Conservation (phyloP, 2,797 vertebrate species). For the Diceros bicornis region DNA sequence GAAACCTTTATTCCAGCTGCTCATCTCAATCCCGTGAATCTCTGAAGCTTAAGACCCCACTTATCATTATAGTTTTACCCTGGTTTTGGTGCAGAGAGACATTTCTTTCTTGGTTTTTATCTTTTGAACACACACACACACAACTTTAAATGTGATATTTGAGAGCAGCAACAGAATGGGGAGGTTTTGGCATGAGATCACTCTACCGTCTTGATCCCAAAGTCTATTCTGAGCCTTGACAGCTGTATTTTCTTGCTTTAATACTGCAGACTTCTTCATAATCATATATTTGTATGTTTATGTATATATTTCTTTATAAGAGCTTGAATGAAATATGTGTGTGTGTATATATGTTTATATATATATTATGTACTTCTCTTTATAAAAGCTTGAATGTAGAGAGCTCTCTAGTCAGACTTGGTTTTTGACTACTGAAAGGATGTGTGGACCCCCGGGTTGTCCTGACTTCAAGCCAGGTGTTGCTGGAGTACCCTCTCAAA, state of each 20-base stretch:
- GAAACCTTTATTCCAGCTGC: constrained; percentile 34
- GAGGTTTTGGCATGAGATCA: constrained; percentile 35
- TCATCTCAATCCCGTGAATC: neutral
- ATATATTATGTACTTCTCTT: neutral
- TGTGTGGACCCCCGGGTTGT: too few relatives aligned
- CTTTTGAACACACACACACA: constrained; percentile 26
- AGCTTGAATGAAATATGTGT: neutral
- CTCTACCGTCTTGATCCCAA: constrained; percentile 24
- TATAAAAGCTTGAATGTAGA: constrained; percentile 15
- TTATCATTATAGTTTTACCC: neutral
- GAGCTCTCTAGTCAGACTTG: neutral
- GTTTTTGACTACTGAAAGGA: neutral
- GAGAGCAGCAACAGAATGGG: neutral
- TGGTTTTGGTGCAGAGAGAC: neutral
- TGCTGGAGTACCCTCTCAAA: neutral
- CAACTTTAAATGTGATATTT: constrained; percentile 40
- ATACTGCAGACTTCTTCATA: constrained; percentile 24
- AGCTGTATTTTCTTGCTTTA: constrained; percentile 60
- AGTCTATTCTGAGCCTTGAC: constrained; percentile 46
- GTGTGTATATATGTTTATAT: neutral
- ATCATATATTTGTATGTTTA: neutral
- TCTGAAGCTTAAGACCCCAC: neutral
- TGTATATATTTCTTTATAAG: constrained; percentile 21
- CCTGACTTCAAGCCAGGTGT: neutral
- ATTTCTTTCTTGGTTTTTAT: constrained; percentile 32